These are phyloP conservation scores for Pocota personata DNA, from an alignment of 2,888 invertebrate genomes.

Conservation along the genomic window DNA sequence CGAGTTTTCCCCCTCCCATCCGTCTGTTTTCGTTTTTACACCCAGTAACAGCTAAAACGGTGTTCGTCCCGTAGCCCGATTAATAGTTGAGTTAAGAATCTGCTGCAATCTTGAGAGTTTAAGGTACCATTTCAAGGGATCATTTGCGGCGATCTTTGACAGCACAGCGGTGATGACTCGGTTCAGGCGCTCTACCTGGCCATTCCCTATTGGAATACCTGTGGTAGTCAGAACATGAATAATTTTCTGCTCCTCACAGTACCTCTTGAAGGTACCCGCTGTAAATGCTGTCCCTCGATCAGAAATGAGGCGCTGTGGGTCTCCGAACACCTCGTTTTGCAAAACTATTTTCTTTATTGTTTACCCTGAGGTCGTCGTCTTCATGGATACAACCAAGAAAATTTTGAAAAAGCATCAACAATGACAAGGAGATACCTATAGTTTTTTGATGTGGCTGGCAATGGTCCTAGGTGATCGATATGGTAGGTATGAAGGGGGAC, in stretches of 20 bases:
- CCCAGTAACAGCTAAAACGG: too few relatives aligned
- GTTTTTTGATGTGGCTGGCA: too few relatives aligned
- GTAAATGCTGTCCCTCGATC: background rate
- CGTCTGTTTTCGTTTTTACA: conserved; percentile 70
- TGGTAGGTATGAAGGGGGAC: too few relatives aligned
- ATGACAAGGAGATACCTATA: too few relatives aligned
- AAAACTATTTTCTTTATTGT: background rate
- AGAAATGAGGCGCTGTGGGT: background rate
- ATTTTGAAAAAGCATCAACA: too few relatives aligned
- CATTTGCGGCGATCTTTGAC: conserved; percentile 37
- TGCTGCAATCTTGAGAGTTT: conserved; percentile 40
- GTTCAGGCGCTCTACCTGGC: too few relatives aligned
- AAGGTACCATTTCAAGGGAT: conserved; percentile 76
- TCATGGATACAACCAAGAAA: too few relatives aligned
- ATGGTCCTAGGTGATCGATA: too few relatives aligned
- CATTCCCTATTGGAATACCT: conserved; percentile 3
- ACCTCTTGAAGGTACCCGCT: background rate
- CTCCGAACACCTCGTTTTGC: background rate
- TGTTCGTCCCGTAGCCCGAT: conserved; percentile 18
- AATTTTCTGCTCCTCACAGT: background rate
- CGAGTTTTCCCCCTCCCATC: conserved; percentile 64
- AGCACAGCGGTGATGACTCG: too few relatives aligned
- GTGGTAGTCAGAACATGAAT: conserved; percentile 66
- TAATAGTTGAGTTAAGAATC: background rate
- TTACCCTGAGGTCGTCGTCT: background rate